Conservation (phyloP, 2,113 vertebrate genomes). For the Taurulus bubalis region DNA sequence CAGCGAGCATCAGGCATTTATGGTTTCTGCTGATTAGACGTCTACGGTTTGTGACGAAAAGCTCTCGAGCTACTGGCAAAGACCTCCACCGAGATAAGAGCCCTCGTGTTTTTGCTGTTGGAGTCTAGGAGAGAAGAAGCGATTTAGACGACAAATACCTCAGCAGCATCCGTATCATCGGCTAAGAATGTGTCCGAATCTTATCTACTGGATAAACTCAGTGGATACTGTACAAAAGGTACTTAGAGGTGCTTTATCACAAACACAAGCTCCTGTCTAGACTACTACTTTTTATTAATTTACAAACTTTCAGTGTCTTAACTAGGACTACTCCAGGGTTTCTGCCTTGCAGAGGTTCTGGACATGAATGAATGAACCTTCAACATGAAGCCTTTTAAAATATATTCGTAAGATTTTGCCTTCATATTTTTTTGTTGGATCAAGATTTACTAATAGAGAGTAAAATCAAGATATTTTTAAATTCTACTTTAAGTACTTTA, state of each 20-base stretch:
- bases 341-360: background rate
- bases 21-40: constrained; percentile 28
- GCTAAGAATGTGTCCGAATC: constrained; percentile 44
- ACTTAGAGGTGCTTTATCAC: background rate
- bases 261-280: background rate
- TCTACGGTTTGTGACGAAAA: constrained; percentile 23
- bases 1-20: constrained; percentile 31
- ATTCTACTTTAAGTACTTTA: background rate
- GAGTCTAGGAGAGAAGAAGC: constrained; percentile 20
- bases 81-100: constrained; percentile 52
- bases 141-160: constrained; percentile 39
- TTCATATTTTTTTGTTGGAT: background rate
- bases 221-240: constrained; percentile 18
- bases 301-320: background rate
- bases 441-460: too few species aligned
- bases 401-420: background rate
- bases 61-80: constrained; percentile 33
- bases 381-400: background rate
- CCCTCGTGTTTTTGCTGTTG: constrained; percentile 21
- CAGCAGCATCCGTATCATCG: background rate
- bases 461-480: background rate
- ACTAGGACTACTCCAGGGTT: background rate
- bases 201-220: constrained; percentile 18
- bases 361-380: background rate
- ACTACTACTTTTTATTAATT: background rate